Evolutionary conservation across 2,113 vertebrate genomes (phyloP).

Genomic region (Apus apus): DNA sequence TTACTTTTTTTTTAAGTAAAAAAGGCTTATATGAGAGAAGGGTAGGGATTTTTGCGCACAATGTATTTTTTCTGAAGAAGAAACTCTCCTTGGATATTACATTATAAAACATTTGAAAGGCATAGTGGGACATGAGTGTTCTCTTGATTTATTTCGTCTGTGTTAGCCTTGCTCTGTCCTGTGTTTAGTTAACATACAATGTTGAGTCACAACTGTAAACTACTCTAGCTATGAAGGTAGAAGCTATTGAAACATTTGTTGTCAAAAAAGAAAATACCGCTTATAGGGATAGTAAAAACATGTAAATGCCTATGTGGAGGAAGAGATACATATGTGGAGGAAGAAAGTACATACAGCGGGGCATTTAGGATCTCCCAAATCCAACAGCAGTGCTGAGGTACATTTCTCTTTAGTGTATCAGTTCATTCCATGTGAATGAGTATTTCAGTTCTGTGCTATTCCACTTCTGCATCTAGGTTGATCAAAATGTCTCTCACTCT

Average conservation of each 20-base stretch:
- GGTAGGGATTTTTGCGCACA: background rate
- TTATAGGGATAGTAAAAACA: background rate
- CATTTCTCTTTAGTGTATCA: background rate
- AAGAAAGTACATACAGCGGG: background rate
- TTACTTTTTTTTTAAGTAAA: background rate
- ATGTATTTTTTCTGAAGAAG: background rate
- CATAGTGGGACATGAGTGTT: rapidly evolving
- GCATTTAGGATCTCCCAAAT: background rate
- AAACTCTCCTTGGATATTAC: background rate
- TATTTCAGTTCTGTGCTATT: background rate
- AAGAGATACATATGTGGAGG: background rate
- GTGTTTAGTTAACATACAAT: background rate
- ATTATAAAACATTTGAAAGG: background rate
- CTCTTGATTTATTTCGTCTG: background rate
- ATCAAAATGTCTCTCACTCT: background rate
- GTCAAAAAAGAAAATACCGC: background rate
- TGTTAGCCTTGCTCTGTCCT: background rate
- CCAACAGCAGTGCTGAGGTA: background rate
- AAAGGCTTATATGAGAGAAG: background rate
- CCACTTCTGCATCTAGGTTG: background rate
- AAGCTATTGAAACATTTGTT: background rate
- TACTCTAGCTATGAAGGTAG: background rate
- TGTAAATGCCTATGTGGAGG: background rate
- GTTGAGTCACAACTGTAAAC: background rate
- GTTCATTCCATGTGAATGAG: background rate